Base-by-base conservation (phyloP, 1,140 invertebrate species). In the Neodiprion lecontei region DNA sequence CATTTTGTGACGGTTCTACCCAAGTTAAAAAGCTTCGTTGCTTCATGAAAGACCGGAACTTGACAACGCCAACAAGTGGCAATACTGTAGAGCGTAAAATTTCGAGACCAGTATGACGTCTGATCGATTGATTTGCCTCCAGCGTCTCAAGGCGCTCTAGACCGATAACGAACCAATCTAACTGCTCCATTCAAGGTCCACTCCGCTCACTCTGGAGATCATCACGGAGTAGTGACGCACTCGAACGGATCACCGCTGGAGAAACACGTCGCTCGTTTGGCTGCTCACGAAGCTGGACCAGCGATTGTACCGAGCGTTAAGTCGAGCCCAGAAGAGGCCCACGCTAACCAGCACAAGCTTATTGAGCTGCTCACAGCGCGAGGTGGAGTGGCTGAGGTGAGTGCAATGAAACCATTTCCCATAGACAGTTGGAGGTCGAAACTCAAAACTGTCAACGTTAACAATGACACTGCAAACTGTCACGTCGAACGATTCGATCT, bases 321-420 rank as follows among this genome's bases (percentile, higher is more conserved):
- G 72, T 81, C 82, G 2, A 82, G 78, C 40, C 85, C 88, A 23
- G 87, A 86, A 70, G 86, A 89, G 75, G 85, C 84, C 75, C 81
- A 86, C 72, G 82, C 83, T 4, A 90, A 91, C 79, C 90, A 91
- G 79, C 84, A 87, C 28, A 87, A 85, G 72, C 84, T 91, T 10
- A 86, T 91, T 72, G 86, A 90, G 67, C 84, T 91, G 50, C 80
- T 91, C 23, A 90, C 89, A 21, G 89, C 86, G 67, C 86, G 82
- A 67, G 85, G 89, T 74, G 85, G 86, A 67, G 81, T 89, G 50
- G 81, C 89, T 68, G 88, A 91, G 83, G 82, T 85, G 80, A 76
- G 28, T 61, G n/a, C 5, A 12, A 9, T 61, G 4, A 40, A 61
- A 61, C 53, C 53, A 61, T 61, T 12, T 61, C n/a, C 9, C 4